These are phyloP conservation scores for Gymnoscopelus braueri DNA, from an alignment of 2,797 vertebrate genomes.

Conservation along the genomic window DNA sequence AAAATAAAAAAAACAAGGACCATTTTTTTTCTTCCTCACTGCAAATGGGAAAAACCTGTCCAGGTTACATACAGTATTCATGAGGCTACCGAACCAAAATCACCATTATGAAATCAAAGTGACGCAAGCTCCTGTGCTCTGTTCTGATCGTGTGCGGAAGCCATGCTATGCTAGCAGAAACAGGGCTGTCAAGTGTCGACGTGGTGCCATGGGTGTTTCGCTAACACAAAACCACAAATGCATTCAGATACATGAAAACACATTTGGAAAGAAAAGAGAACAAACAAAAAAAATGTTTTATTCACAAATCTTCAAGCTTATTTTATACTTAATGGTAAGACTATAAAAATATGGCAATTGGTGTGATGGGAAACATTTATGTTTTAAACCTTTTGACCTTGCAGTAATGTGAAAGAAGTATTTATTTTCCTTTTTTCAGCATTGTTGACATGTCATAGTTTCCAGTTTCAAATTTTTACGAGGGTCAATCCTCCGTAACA, in stretches of 20 bases:
- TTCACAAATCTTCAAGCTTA: constrained; percentile 76
- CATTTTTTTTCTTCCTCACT: constrained; percentile 83
- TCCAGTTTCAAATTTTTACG: constrained; percentile 68
- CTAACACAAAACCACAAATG: constrained; percentile 69
- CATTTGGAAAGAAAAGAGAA: constrained; percentile 63
- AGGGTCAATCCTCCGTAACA: constrained; percentile 42
- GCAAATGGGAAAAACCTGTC: constrained; percentile 87
- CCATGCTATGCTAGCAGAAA: constrained; percentile 66
- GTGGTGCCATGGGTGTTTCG: constrained; percentile 61
- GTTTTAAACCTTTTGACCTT: constrained; percentile 46
- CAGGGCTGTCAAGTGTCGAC: constrained; percentile 53
- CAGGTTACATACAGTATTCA: constrained; percentile 88
- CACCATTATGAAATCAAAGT: constrained; percentile 82
- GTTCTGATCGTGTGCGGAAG: constrained; percentile 79
- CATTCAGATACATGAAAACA: constrained; percentile 70
- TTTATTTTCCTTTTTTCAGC: constrained; percentile 42
- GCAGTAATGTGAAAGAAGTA: constrained; percentile 36
- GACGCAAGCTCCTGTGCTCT: constrained; percentile 77
- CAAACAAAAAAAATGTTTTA: constrained; percentile 40
- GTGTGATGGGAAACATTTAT: constrained; percentile 63
- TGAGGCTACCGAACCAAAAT: constrained; percentile 86
- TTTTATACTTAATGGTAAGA: constrained; percentile 71
- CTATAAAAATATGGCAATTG: constrained; percentile 69
- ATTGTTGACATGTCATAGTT: constrained; percentile 69
- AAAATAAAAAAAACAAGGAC: constrained; percentile 70